A percentile compares a stretch with the other conserved stretches of the same genome.
These are phyloP conservation scores for Zaprionus inermis DNA, from an alignment of 1,140 invertebrate species.

Conservation along the genomic window DNA sequence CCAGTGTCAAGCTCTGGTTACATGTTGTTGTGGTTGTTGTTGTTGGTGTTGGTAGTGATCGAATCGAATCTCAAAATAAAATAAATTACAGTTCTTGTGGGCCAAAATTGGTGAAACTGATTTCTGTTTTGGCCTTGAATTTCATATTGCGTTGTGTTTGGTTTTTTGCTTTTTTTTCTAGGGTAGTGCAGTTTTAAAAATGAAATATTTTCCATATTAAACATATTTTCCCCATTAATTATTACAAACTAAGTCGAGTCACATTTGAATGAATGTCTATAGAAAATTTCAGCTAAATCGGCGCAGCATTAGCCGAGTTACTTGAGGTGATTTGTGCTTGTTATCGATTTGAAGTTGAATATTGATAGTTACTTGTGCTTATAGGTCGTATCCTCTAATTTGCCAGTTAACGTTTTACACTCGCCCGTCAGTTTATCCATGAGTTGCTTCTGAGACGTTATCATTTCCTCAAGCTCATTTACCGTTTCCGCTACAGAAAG, in stretches of 20 bases:
- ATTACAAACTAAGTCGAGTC: background rate
- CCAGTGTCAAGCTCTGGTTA: slow-evolving; percentile 60
- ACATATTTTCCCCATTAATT: background rate
- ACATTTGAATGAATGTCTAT: background rate
- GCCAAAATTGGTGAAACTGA: slow-evolving; percentile 34
- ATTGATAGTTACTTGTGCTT: slow-evolving; percentile 91
- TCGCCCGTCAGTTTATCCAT: slow-evolving; percentile 94
- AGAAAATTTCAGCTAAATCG: slow-evolving; percentile 7
- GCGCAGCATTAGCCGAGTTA: background rate
- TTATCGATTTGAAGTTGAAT: background rate
- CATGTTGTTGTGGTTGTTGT: slow-evolving; percentile 33
- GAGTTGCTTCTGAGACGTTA: slow-evolving; percentile 93
- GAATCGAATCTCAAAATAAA: slow-evolving; percentile 67
- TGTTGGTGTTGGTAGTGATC: slow-evolving; percentile 33
- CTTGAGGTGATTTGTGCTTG: slow-evolving; percentile 14
- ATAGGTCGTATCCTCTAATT: slow-evolving; percentile 92
- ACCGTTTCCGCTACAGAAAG: slow-evolving; percentile 91
- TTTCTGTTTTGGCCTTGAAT: slow-evolving; percentile 52
- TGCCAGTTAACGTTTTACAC: slow-evolving; percentile 93
- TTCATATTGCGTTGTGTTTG: slow-evolving; percentile 69
- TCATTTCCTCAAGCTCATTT: slow-evolving; percentile 92
- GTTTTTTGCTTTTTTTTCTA: background rate
- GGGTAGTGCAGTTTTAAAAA: background rate
- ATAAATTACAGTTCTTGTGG: slow-evolving; percentile 43
- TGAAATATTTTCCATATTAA: background rate